Evolutionary conservation across 2,797 vertebrate genomes (phyloP), one percentile per base, ranked within the genome.

Genomic region (Kryptopterus vitreolus): DNA sequence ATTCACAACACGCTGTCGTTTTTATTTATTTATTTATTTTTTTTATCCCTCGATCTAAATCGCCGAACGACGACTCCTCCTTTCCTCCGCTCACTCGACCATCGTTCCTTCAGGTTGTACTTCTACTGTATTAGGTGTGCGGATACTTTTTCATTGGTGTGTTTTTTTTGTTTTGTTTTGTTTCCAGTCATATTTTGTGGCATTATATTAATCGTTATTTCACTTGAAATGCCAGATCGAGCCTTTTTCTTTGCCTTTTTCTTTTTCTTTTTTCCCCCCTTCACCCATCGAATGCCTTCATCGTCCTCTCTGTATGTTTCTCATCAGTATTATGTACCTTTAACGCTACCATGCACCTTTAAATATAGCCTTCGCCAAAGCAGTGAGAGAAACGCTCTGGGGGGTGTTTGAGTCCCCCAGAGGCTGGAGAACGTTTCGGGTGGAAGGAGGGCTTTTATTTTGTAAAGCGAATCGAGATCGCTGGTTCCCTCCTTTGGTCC

Each of bases 111-210:
- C 62, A 75, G 55, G 20, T n/a, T 78, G 80, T 78, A 73, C 76
- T 77, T 82, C 85, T 74, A 79, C 80, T 87, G 83, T 83, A 83
- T 50, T 76, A 66, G 73, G 77, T 48, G 62, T 69, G 26, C 48
- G 0, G 35, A 33, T 72, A n/a, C n/a, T 71, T 69, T 58, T 29
- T 18, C 46, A 3, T 43, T 72, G 22, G 18, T 61, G 82, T 69
- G 38, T 83, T 79, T 68, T 29, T 72, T 81, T 86, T 84, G 72
- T 84, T 82, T 83, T 72, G 76, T 63, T 77, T 72, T 76, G 61
- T 61, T 20, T 59, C 52, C 73, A 73, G 72, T 81, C 58, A 55
- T 81, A 57, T 82, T n/a, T 70, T 62, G 76, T 82, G 72, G 66
- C 65, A 80, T 86, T 83, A 63, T 63, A 75, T 75, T 68, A 58